Evolutionary conservation across 2,797 vertebrate species (phyloP), one percentile per base, ranked within the genome.

Genomic region (Ambastaia sidthimunki): DNA sequence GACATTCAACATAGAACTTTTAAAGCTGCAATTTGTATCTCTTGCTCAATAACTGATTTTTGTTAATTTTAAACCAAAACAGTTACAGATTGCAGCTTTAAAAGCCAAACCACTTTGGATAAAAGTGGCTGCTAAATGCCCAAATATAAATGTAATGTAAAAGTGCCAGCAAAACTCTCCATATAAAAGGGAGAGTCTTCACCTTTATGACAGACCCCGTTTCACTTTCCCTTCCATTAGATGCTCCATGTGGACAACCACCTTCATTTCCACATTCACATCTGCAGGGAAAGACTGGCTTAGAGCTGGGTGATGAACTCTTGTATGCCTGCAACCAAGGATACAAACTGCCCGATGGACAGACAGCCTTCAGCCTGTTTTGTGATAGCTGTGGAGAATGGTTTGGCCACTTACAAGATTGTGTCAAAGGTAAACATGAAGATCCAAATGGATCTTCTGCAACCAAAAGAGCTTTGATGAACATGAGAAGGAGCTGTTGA

Each of bases 361-460:
- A 95, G 60, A 89, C 83, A 0, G 94, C 94, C 0, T 98, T 98
- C 91, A 97, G 96, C 0, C 89, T 99, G 88, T 89, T 98, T 52
- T 99, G 97, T 0, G 93, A 97, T 92, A 96, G 96, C 89, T 99
- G 97, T 0, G 97, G 96, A 5, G 96, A 98, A 90, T 99, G 97
- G 97, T 99, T 97, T 0, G 97, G 97, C 44, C 89, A 95, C 50
- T 96, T 96, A 25, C 95, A 97, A 87, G 93, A 96, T 79, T 99
- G 97, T 12, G 88, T 95, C 76, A 96, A 92, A 96, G 97, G 97
- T 98, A 88, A 78, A 72, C 72, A 10, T 31, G 31, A 59, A 16
- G 50, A 69, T 69, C 37, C 37, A 13, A 80, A 72, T 19, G 41
- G 41, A 6, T 48, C 60, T 54, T 23, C 25, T n/a, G n/a, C 18